Conservation (phyloP, 1,140 invertebrate species). For the Gonioctena quinquepunctata region DNA sequence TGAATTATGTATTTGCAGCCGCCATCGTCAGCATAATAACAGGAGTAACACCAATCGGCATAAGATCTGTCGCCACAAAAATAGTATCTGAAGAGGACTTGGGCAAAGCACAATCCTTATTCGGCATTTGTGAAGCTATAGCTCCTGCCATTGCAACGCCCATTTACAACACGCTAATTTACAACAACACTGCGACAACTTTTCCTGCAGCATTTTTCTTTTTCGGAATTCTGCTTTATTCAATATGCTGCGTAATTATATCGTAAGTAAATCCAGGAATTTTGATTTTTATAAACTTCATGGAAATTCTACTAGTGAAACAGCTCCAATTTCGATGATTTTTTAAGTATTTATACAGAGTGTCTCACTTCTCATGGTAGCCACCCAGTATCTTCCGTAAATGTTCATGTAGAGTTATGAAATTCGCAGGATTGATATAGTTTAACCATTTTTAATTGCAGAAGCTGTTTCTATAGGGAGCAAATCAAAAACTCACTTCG, state of each 20-base stretch:
- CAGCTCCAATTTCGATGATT: too few relatives aligned
- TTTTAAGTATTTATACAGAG: too few relatives aligned
- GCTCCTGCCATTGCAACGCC: constrained; percentile 57
- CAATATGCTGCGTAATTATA: constrained; percentile 18
- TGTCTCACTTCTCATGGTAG: too few relatives aligned
- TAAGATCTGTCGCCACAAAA: constrained; percentile 64
- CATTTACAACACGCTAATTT: constrained; percentile 57
- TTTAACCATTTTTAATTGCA: too few relatives aligned
- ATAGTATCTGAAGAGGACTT: constrained; percentile 60
- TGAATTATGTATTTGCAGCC: constrained; percentile 28
- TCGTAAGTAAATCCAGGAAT: constrained; percentile 40
- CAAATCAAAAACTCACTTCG: too few relatives aligned
- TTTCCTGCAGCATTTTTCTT: constrained; percentile 58
- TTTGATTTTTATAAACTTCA: too few relatives aligned
- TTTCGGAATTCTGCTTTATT: constrained; percentile 51
- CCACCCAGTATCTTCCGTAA: too few relatives aligned
- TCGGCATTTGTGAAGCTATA: constrained; percentile 60
- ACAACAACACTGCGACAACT: constrained; percentile 53
- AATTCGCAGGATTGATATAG: too few relatives aligned
- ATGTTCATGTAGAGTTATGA: too few relatives aligned
- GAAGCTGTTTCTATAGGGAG: too few relatives aligned
- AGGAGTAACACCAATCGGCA: constrained; percentile 58
- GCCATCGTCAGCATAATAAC: constrained; percentile 61
- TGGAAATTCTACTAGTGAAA: too few relatives aligned
- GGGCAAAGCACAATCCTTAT: constrained; percentile 64